Evolutionary conservation across 2,113 vertebrate genomes (phyloP).

Genomic region (Passer domesticus): DNA sequence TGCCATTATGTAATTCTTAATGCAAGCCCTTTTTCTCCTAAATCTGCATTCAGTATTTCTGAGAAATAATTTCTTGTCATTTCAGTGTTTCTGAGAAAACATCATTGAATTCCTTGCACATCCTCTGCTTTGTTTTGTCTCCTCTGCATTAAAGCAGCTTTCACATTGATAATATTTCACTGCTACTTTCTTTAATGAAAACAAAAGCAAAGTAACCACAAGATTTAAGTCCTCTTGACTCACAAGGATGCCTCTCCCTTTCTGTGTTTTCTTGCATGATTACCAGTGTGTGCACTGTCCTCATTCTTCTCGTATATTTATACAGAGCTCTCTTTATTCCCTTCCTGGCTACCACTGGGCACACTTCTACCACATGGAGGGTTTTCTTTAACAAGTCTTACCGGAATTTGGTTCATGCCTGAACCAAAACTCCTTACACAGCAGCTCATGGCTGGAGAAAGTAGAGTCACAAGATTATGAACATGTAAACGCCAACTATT

Average conservation of each 20-base stretch:
- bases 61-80: background rate
- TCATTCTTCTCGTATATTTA: background rate
- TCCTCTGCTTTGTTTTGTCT: background rate
- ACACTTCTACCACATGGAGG: background rate
- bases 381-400: background rate
- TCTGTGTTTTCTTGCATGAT: background rate
- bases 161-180: background rate
- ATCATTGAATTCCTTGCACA: background rate
- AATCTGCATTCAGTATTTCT: background rate
- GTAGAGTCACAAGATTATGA: constrained; percentile 36
- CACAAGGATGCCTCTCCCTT: background rate
- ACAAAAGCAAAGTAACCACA: background rate
- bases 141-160: background rate
- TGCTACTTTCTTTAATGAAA: background rate
- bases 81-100: background rate
- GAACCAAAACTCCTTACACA: background rate
- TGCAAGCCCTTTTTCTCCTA: background rate
- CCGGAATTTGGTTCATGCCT: background rate
- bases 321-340: background rate
- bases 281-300: background rate
- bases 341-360: background rate
- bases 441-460: constrained; percentile 13
- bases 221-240: background rate
- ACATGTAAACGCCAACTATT: background rate
- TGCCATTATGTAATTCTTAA: background rate